These are phyloP conservation scores for Rhorus exstirpatorius DNA, from an alignment of 2,888 invertebrate species.

Conservation along the genomic window DNA sequence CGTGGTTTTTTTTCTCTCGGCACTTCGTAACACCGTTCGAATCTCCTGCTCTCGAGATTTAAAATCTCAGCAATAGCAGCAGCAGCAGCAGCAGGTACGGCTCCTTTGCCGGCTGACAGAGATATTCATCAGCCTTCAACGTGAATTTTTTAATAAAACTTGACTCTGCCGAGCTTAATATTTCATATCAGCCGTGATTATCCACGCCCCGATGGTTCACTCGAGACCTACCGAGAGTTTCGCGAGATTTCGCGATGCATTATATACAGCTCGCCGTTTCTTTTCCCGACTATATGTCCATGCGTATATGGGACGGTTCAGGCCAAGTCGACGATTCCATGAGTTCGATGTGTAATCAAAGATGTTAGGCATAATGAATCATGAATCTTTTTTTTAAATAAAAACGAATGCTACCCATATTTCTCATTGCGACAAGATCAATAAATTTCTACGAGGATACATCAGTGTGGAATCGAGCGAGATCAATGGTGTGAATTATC, in stretches of 20 bases:
- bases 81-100: slow-evolving; percentile 37
- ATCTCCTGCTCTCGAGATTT: slow-evolving; percentile 50
- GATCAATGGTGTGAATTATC: slow-evolving; percentile 34
- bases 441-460: slow-evolving; percentile 30
- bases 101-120: slow-evolving; percentile 71
- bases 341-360: too few relatives aligned
- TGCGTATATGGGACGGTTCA: too few relatives aligned
- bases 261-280: slow-evolving; percentile 3
- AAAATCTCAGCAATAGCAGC: slow-evolving; percentile 53
- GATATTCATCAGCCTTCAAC: slow-evolving; percentile 82
- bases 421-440: neutral
- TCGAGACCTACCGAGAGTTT: slow-evolving; percentile 58
- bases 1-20: slow-evolving; percentile 29
- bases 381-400: too few relatives aligned
- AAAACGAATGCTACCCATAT: too few relatives aligned
- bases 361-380: too few relatives aligned
- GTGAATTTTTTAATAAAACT: slow-evolving; percentile 84
- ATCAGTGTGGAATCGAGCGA: slow-evolving; percentile 46
- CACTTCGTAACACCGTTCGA: slow-evolving; percentile 30
- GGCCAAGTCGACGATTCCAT: too few relatives aligned
- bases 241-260: slow-evolving; percentile 43
- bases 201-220: slow-evolving; percentile 80
- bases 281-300: slow-evolving; percentile 1
- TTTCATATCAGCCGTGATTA: slow-evolving; percentile 80
- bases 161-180: slow-evolving; percentile 78